These are phyloP conservation scores for Ennomos erosarius DNA, from an alignment of 2,888 invertebrate species.

Conservation along the genomic window DNA sequence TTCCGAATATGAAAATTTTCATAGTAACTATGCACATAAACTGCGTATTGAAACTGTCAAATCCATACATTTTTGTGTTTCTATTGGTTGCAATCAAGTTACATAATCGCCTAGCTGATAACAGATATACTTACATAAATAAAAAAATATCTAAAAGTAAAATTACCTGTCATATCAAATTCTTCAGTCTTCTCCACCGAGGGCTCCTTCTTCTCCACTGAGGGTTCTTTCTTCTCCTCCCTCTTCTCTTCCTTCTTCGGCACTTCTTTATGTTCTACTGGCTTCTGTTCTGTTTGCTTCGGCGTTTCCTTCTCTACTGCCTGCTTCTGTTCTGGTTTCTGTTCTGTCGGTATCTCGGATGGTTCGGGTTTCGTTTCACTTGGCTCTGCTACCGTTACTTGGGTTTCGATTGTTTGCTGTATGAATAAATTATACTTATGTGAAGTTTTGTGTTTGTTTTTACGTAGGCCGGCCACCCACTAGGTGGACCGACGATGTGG, in stretches of 20 bases:
- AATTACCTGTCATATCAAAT: slow-evolving; percentile 85
- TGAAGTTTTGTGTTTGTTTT: no score
- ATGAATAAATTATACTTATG: no score
- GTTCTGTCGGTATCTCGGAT: slow-evolving; percentile 33
- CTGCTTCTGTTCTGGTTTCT: slow-evolving; percentile 15
- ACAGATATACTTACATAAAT: no score
- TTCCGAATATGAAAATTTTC: no score
- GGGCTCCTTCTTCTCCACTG: slow-evolving; percentile 23
- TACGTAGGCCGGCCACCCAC: no score
- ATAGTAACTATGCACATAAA: no score
- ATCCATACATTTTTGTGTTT: no score
- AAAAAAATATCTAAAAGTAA: slow-evolving; percentile 2
- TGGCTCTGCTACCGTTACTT: slow-evolving; percentile 61
- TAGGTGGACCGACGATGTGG: no score
- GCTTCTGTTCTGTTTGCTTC: slow-evolving; percentile 32
- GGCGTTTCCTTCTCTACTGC: slow-evolving; percentile 17
- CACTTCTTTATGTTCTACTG: slow-evolving; percentile 9
- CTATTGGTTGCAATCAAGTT: no score
- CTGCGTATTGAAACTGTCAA: no score
- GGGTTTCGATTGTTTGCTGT: slow-evolving; percentile 68
- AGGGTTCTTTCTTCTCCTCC: slow-evolving; percentile 67
- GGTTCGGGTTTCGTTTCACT: slow-evolving; percentile 63
- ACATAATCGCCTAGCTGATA: no score
- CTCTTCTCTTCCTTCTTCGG: slow-evolving; percentile 45
- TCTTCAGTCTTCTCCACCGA: slow-evolving; percentile 76